Conservation (phyloP, 2,113 vertebrate species). For the Tichodroma muraria region DNA sequence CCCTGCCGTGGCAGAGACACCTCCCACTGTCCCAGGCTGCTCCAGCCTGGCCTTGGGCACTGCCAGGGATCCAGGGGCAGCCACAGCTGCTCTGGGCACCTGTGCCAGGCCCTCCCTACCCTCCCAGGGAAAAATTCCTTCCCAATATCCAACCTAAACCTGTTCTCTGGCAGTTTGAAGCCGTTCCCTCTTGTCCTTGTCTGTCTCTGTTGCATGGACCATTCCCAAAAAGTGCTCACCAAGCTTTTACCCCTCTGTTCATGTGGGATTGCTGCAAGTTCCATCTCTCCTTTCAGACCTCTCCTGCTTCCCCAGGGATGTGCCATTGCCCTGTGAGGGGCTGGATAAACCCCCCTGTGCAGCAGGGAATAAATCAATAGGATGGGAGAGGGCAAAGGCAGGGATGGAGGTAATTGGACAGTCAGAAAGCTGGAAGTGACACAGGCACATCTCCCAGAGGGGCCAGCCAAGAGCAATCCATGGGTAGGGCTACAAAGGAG, state of each 20-base stretch:
- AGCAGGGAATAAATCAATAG: background rate
- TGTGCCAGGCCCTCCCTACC: background rate
- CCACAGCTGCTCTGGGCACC: too few species aligned
- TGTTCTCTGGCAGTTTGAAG: background rate
- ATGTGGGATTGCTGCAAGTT: background rate
- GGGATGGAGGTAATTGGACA: background rate
- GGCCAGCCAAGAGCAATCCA: background rate
- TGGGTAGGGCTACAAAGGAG: background rate
- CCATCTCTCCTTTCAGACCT: background rate
- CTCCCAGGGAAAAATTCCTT: accelerated
- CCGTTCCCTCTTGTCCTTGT: background rate
- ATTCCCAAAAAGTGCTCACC: background rate
- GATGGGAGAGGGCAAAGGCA: background rate
- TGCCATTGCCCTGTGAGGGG: background rate
- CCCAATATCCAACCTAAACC: background rate
- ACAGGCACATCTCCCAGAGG: background rate
- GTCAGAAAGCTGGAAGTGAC: background rate
- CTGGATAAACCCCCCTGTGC: background rate
- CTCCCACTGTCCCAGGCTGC: background rate
- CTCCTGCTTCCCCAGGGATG: background rate
- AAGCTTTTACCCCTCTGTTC: background rate
- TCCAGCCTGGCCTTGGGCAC: background rate
- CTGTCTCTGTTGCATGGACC: background rate
- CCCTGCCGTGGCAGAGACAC: background rate
- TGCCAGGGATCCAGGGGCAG: background rate